Percentiles rank a stretch among this genome's conserved stretches.
Evolutionary conservation across 2,888 invertebrate species (phyloP).

Genomic region (Drosophila rubida): DNA sequence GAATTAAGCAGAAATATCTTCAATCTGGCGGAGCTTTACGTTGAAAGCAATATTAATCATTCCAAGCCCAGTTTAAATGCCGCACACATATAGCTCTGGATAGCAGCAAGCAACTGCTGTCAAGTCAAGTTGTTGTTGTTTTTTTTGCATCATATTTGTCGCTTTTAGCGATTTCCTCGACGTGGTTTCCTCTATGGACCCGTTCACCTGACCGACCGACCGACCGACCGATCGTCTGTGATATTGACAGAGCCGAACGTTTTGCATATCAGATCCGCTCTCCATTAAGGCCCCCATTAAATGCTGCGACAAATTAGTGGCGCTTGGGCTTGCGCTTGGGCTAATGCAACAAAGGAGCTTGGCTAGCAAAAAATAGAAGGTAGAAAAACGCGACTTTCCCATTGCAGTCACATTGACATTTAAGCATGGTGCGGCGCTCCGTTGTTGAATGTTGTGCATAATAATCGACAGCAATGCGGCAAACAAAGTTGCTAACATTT

Average conservation of each 20-base stretch:
- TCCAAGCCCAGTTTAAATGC: neutral
- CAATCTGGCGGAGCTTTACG: neutral
- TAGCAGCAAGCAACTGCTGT: neutral
- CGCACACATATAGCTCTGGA: neutral
- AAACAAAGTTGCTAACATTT: conserved; percentile 23
- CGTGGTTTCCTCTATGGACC: conserved; percentile 4
- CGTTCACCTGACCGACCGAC: neutral
- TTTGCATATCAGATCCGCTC: conserved; percentile 49
- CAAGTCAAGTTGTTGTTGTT: conserved; percentile 12
- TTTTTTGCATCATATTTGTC: conserved; percentile 3
- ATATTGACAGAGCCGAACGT: conserved; percentile 32
- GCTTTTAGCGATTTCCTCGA: conserved; percentile 16
- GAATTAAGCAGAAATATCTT: neutral
- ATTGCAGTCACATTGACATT: conserved; percentile 49
- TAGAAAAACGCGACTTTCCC: conserved; percentile 46
- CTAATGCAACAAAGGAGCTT: neutral
- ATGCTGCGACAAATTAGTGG: conserved; percentile 59
- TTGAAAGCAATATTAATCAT: neutral
- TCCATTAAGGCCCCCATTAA: conserved; percentile 55
- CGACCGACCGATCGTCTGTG: neutral
- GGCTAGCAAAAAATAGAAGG: conserved; percentile 11
- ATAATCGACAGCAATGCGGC: conserved; percentile 8
- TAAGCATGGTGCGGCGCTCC: no score
- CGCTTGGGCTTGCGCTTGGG: conserved; percentile 11
- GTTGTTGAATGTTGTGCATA: conserved; percentile 9